A percentile compares a stretch with the other conserved stretches of the same genome.
phyloP scores from a whole-genome alignment of 2,888 invertebrate genomes.

The Ceriagrion tenellum region DNA sequence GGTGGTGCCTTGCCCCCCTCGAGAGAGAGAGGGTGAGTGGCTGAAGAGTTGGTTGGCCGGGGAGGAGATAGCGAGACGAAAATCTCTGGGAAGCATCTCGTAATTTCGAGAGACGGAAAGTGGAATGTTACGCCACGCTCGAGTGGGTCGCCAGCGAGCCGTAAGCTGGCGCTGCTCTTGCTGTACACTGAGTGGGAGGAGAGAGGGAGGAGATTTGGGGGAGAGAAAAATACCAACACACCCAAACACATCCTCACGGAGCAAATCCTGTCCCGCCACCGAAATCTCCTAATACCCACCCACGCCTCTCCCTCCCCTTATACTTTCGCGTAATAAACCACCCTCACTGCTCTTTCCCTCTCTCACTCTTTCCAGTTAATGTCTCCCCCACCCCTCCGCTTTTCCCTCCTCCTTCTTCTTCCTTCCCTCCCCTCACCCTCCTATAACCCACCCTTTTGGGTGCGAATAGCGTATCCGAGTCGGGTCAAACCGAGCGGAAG shows the following conservation, averaged over 20 bases:
- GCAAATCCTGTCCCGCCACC: neutral
- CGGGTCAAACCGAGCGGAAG: conserved; percentile 1
- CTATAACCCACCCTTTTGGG: neutral
- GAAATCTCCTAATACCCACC: neutral
- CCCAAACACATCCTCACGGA: neutral
- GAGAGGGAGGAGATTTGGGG: too few species aligned
- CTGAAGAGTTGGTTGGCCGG: too few species aligned
- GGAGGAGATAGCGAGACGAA: neutral
- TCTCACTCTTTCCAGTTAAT: too few species aligned
- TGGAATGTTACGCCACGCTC: neutral
- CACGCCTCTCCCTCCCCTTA: neutral
- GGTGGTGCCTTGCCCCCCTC: neutral
- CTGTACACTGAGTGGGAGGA: too few species aligned
- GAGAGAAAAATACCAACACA: too few species aligned
- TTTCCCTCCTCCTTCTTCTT: too few species aligned
- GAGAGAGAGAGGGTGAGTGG: neutral
- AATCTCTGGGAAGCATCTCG: neutral
- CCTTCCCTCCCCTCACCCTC: neutral
- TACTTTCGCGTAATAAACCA: too few species aligned
- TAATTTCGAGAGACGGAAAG: neutral
- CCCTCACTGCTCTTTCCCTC: too few species aligned
- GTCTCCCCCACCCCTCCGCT: neutral
- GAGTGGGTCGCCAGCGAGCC: neutral
- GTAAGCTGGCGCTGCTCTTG: neutral
- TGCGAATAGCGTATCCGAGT: neutral